Base-by-base conservation (phyloP, 2,797 vertebrate genomes). In the Decapterus maruadsi region DNA sequence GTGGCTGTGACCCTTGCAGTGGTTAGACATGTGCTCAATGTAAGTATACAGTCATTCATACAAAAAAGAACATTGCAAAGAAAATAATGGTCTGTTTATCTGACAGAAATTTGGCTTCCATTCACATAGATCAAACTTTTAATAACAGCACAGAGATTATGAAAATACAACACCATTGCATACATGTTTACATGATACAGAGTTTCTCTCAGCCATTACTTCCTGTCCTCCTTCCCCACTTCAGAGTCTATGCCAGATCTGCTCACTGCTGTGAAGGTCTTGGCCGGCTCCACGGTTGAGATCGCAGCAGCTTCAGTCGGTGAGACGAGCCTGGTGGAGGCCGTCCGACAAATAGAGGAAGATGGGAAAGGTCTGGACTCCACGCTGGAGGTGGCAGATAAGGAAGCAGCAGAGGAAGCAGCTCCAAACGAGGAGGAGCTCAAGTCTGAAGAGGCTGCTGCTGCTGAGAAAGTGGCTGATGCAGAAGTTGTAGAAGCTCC, bases 251-350 rank as follows among this genome's bases (percentile, higher is more conserved):
- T 77, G 11, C 75, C 89, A 70, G 84, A 88, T 82, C 72, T 90
- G 50, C 61, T 86, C 14, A 66, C 86, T n/a, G 81, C 90, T 20
- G 87, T 85, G 72, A 92, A 89, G 87, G 22, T 83, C 54, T 73
- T 87, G 68, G 13, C 82, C 0, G 10, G 70, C 53, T 83, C 90
- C 3, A 63, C 89, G n/a, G 77, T 59, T 5, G 94, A 93, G 66
- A 92, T 94, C 1, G 91, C 93, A 0, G 91, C 91, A n/a, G 90
- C 90, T 20, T 93, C 93, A 11, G 82, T 91, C 6, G 84, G 75
- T 0, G 91, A 93, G 16, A 77, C 46, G 0, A 78, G 62, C 45
- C 45, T 85, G 54, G 70, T 84, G 34, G 34, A 69, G 4, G 68
- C 80, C 29, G 72, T 89, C 63, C 84, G 1, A 36, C 55, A 83